Base-by-base conservation (phyloP, 2,797 vertebrate species). In the Martes flavigula region DNA sequence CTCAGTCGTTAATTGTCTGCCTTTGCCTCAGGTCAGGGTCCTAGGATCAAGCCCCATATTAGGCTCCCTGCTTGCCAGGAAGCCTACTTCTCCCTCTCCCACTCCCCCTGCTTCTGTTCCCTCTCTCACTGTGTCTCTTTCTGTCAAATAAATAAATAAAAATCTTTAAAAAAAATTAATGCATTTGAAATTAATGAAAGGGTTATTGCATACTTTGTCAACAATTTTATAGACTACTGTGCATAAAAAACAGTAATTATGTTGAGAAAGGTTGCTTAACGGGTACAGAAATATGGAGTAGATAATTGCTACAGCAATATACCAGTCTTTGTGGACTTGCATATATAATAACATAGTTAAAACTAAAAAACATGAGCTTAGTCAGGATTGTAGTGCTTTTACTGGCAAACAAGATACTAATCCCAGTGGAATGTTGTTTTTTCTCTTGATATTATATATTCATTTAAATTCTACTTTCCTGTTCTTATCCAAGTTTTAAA, bases 171-270 rank as follows among this genome's bases (percentile, higher is more conserved):
- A 54, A 58, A 23, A 58, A 58, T 94, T 92, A 93, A 91, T 91
- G 46, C 75, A 83, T 97, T 97, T 98, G 92, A 97, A 91, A 96
- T 94, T 98, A 98, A 97, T 98, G 97, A 97, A 98, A 98, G 96
- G 82, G 95, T 98, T 91, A 87, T 98, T 98, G 96, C 90, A 77
- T 91, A 94, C 96, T 91, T 94, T 97, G 91, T 98, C 96, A 98
- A 86, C 85, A 97, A 87, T 95, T 97, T 98, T 97, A 97, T 95
- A 97, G 94, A 97, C 88, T 97, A 58, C 79, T 95, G 66, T 97
- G 95, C 75, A 4, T 1, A 91, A 96, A 97, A 97, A 98, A 43
- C 93, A 97, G 48, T 96, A 70, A 97, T 98, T 98, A 97, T 97
- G 98, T 98, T 0, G 0, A 79, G 83, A 97, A 94, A 95, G 88